Conservation (phyloP, 1,140 invertebrate species). For the Daktulosphaira vitifoliae region DNA sequence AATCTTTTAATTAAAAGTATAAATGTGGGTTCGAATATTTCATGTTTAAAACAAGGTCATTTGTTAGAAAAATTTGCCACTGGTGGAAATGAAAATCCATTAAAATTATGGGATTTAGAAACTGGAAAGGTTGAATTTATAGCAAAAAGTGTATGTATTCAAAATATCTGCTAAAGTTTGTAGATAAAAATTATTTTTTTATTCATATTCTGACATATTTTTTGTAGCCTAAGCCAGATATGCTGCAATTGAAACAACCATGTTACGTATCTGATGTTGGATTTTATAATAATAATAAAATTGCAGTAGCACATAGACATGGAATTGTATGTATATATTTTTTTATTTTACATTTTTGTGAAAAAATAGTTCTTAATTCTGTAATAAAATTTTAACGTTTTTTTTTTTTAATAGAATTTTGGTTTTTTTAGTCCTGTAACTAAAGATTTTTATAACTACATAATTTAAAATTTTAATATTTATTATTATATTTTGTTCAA, state of each 20-base stretch:
- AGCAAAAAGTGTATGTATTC: slow-evolving; percentile 58
- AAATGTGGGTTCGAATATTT: background rate
- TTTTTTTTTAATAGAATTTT: too few relatives aligned
- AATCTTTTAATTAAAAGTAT: background rate
- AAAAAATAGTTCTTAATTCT: too few relatives aligned
- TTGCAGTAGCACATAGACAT: slow-evolving; percentile 2
- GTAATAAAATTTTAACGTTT: too few relatives aligned
- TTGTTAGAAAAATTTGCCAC: slow-evolving; percentile 46
- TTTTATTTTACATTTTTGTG: too few relatives aligned
- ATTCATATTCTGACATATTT: background rate
- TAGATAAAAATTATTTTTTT: too few relatives aligned
- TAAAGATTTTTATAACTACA: too few relatives aligned
- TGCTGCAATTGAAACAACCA: slow-evolving; percentile 20
- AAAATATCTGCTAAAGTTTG: too few relatives aligned
- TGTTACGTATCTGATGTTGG: slow-evolving; percentile 18
- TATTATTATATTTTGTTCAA: too few relatives aligned
- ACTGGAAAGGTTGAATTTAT: slow-evolving; percentile 48
- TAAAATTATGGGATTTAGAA: slow-evolving; percentile 65
- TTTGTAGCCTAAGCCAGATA: slow-evolving; percentile 21
- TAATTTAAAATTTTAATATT: too few relatives aligned
- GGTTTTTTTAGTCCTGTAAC: too few relatives aligned
- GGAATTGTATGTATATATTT: slow-evolving; percentile 1
- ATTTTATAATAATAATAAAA: slow-evolving; percentile 23
- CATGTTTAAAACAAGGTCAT: slow-evolving; percentile 1
- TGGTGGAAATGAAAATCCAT: slow-evolving; percentile 62